Percentiles rank a stretch among this genome's conserved stretches.
These are phyloP conservation scores for Anagyrus pseudococci DNA, from an alignment of 2,888 invertebrate species.

Conservation along the genomic window DNA sequence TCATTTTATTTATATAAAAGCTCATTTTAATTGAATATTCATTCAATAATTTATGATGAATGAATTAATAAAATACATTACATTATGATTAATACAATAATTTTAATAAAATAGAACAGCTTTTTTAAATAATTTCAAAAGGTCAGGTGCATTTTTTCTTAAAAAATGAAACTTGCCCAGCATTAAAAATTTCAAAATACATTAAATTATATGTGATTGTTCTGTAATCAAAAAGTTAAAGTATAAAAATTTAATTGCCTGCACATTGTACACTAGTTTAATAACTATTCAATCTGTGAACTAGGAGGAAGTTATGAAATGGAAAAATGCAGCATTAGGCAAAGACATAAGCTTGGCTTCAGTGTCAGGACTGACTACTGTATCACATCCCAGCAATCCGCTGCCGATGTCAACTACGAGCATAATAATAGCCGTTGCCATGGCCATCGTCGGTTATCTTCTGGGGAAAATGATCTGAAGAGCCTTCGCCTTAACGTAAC, in stretches of 20 bases:
- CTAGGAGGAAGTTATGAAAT: conserved; percentile 57
- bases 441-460: conserved; percentile 57
- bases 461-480: conserved; percentile 60
- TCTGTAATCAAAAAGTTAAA: no score
- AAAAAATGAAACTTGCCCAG: no score
- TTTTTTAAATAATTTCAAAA: no score
- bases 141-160: no score
- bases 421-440: conserved; percentile 52
- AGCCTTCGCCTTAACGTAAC: conserved; percentile 48
- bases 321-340: conserved; percentile 50
- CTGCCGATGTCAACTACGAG: conserved; percentile 46
- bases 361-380: conserved; percentile 45
- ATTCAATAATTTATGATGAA: neutral
- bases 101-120: no score
- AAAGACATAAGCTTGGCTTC: conserved; percentile 50
- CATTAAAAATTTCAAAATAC: no score
- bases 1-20: neutral
- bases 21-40: neutral
- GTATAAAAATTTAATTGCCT: conserved; percentile 1
- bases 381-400: conserved; percentile 44
- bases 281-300: conserved; percentile 6
- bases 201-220: no score
- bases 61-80: neutral
- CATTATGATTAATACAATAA: no score
- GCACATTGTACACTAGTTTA: neutral